A percentile compares a stretch with the other conserved stretches of the same genome.
Conservation (phyloP, 1,140 invertebrate species). For the Amphibalanus amphitrite region DNA sequence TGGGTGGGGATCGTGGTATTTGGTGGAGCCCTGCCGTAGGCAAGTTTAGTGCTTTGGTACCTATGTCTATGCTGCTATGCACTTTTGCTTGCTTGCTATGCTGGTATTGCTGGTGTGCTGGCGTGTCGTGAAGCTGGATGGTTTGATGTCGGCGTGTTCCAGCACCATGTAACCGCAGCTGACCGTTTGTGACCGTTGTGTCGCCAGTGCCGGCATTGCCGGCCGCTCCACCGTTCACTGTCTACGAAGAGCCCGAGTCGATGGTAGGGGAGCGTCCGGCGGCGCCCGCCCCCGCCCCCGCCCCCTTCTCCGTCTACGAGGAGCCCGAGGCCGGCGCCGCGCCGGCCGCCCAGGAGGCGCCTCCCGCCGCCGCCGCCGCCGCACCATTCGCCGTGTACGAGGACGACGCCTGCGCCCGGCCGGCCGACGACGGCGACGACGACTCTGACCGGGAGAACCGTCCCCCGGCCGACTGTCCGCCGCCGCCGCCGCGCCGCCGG, state of each 20-base stretch:
- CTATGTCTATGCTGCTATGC: too few species aligned
- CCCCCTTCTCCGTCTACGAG: neutral
- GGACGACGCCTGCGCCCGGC: neutral
- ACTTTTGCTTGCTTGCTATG: too few species aligned
- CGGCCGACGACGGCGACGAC: neutral
- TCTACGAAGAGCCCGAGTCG: neutral
- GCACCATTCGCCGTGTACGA: neutral
- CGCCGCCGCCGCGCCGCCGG: neutral
- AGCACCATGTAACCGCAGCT: too few species aligned
- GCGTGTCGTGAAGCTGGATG: too few species aligned
- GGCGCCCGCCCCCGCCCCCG: neutral
- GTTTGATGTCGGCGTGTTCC: too few species aligned
- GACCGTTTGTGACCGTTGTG: too few species aligned
- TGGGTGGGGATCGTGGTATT: too few species aligned
- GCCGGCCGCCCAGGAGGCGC: neutral
- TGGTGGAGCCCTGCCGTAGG: too few species aligned
- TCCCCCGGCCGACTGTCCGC: neutral
- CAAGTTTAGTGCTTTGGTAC: too few species aligned
- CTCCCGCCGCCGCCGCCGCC: neutral
- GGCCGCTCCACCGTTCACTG: too few species aligned
- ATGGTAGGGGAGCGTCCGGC: neutral
- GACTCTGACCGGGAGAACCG: conserved; percentile 1
- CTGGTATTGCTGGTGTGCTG: too few species aligned
- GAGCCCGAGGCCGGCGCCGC: neutral
- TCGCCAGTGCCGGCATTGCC: too few species aligned